Evolutionary conservation across 2,888 invertebrate species (phyloP).

Genomic region (Trachelus iudaicus): DNA sequence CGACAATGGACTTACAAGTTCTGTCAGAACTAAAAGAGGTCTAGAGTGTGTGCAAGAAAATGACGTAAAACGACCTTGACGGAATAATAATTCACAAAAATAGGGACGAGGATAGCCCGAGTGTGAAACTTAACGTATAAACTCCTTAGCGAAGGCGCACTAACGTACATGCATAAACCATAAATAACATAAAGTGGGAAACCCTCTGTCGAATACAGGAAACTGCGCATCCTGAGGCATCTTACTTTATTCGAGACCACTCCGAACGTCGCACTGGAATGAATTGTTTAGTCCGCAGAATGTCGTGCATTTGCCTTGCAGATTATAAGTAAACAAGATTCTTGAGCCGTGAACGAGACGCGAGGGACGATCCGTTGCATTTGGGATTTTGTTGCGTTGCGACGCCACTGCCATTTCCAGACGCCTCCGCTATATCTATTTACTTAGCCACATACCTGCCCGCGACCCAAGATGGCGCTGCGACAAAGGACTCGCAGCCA

Average conservation of each 20-base stretch:
- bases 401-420: neutral
- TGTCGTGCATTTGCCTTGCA: conserved; percentile 26
- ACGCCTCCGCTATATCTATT: neutral
- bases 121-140: neutral
- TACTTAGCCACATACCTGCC: neutral
- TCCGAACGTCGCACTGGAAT: neutral
- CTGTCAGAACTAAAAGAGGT: neutral
- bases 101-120: neutral
- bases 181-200: neutral
- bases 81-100: neutral
- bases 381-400: neutral
- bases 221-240: conserved; percentile 11
- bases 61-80: neutral
- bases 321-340: conserved; percentile 26
- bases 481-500: neutral
- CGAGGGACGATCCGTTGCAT: conserved; percentile 3
- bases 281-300: conserved; percentile 19
- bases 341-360: conserved; percentile 1
- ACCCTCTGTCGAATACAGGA: neutral
- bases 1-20: neutral
- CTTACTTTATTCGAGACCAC: neutral
- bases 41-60: neutral
- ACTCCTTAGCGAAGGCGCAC: neutral
- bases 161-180: neutral
- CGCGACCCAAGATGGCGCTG: neutral